Evolutionary conservation across 2,888 invertebrate species (phyloP), one percentile per base, ranked within the genome.

Genomic region (Pyrrhosoma nymphula): DNA sequence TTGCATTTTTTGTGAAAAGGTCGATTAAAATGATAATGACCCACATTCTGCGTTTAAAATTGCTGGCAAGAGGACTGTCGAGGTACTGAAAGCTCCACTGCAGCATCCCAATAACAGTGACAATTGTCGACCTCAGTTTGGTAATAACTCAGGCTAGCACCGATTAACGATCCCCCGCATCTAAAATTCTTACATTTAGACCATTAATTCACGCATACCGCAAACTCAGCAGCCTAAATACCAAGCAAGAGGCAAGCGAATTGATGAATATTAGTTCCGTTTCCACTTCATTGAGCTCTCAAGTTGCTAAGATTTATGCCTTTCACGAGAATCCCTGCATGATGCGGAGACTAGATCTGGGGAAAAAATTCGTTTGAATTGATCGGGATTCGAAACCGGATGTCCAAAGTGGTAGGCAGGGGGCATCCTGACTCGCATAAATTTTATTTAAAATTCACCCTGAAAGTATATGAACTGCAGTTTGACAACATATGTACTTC

Each of bases 361-460:
- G n/a, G 18, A 30, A 82, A 82, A 82, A 35, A 10, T 2, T 35
- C 35, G 35, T 35, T 35, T 30, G 35, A 82, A 30, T 82, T 82
- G 35, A 82, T 10, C 12, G 82, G 82, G 82, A 35, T 82, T 82
- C 82, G 82, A 82, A 82, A 82, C 82, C 35, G 82, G 82, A 82
- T 82, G 35, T 16, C 35, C 14, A 10, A 35, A 35, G 16, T 30
- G 30, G 82, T 26, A 23, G 26, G n/a, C 69, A 69, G 69, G 69
- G 69, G 12, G 60, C 16, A 60, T 69, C 26, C 69, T 3, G 23
- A 20, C 69, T 69, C 69, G 69, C 69, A 69, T 60, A 10, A 60
- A 60, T 60, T 60, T 12, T 10, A 20, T 60, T 20, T 20, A 20
- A 60, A 69, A 69, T 82, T 3, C 0, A 35, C 35, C 18, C 16